These are phyloP conservation scores for Halcyon badia DNA, from an alignment of 2,797 vertebrate species.

Conservation along the genomic window DNA sequence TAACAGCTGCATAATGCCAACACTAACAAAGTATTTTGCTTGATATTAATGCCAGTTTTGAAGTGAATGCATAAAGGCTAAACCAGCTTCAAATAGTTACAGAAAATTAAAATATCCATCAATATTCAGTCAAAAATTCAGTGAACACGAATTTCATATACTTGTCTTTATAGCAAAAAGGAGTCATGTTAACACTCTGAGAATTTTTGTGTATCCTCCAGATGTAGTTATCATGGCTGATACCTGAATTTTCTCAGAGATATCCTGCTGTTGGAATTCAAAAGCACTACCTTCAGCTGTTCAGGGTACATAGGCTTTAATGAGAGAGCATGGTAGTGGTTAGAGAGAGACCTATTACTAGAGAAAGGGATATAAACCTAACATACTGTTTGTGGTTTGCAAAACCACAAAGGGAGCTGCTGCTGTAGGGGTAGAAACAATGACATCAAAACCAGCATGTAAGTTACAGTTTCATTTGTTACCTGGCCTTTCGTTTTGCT, in stretches of 20 bases:
- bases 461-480: conserved; percentile 43
- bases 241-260: not conserved
- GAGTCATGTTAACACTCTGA: conserved; percentile 6
- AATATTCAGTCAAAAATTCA: conserved; percentile 17
- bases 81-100: not conserved
- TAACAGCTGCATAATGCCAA: not conserved
- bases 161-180: conserved; percentile 14
- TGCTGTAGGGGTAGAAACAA: conserved; percentile 8
- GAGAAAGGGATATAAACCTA: not conserved
- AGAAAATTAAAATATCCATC: not conserved
- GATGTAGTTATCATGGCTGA: not conserved
- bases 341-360: not conserved
- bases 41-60: not conserved
- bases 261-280: not conserved
- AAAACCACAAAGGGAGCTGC: conserved; percentile 18
- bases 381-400: not conserved
- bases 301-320: not conserved
- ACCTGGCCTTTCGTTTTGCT: not conserved
- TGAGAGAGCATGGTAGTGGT: not conserved
- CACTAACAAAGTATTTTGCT: not conserved
- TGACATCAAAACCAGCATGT: not conserved
- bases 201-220: conserved; percentile 21
- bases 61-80: not conserved
- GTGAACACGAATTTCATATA: not conserved
- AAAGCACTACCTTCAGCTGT: not conserved